Evolutionary conservation across 2,797 vertebrate species (phyloP), one percentile per base, ranked within the genome.

Genomic region (Limosa lapponica): DNA sequence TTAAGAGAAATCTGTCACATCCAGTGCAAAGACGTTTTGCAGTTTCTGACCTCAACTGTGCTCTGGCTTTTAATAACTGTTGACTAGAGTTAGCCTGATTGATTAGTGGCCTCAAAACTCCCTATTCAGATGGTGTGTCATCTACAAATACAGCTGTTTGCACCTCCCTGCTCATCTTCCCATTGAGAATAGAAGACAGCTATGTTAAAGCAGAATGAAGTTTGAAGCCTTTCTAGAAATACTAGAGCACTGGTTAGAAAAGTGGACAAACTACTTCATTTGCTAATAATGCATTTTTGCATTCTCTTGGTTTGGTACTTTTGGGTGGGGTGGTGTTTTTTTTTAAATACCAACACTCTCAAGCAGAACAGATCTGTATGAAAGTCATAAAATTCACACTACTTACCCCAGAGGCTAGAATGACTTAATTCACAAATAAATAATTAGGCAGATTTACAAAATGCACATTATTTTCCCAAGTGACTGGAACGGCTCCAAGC

Each of bases 371-470:
- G 55, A 72, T 71, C 52, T 70, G 12, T 61, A 83, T 4, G 39
- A 64, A 89, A 82, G 66, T 41, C 6, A 89, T 54, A 95, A 92
- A 95, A 78, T 46, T 89, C 79, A 89, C 48, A 44, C 66, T 78
- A 66, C 61, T 80, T 83, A 84, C 62, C 25, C 71, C 73, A 94
- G 82, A 87, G 83, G 34, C 80, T 87, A 75, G 77, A 95, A 93
- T 61, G 80, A 86, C 67, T 96, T 95, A 58, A 87, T 94, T 91
- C 83, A 82, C 67, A 96, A 94, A 96, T 77, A 95, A 96, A 92
- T 88, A 95, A 97, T 97, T 96, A 97, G 91, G 89, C 82, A 93
- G 89, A 94, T 95, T 87, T 96, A 87, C 79, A 91, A 96, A 96
- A 97, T 1, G 54, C 57, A 78, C 39, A 27, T 67, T 91, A 36